Evolutionary conservation across 2,113 vertebrate genomes (phyloP).

Genomic region (Isurus oxyrinchus): DNA sequence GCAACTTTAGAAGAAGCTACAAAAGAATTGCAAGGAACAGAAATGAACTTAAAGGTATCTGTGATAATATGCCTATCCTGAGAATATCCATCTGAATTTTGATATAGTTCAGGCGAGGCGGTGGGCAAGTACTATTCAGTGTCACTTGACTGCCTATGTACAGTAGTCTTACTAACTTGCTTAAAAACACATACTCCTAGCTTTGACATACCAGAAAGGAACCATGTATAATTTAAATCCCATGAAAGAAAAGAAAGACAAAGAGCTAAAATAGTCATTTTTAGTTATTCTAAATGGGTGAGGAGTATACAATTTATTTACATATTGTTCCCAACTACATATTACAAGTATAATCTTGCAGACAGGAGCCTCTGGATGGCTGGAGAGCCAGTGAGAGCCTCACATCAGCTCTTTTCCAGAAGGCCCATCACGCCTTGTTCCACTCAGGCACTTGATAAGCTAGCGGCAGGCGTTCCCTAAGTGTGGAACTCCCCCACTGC

Average conservation of each 20-base stretch:
- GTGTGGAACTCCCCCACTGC: too few species aligned
- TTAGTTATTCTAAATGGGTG: neutral
- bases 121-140: neutral
- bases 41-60: slow-evolving; percentile 34
- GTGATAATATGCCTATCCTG: neutral
- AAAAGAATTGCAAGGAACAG: slow-evolving; percentile 29
- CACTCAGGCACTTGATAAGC: too few species aligned
- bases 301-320: neutral
- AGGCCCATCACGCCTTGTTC: too few species aligned
- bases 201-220: neutral
- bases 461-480: too few species aligned
- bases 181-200: neutral
- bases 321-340: neutral
- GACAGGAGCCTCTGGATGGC: too few species aligned
- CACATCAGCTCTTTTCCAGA: too few species aligned
- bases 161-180: neutral
- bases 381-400: too few species aligned
- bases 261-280: neutral
- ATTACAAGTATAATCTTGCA: too few species aligned
- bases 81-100: neutral
- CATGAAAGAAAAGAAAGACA: neutral
- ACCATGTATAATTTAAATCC: neutral
- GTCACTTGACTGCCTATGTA: neutral
- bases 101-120: neutral
- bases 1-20: slow-evolving; percentile 22